phyloP scores from a whole-genome alignment of 2,888 invertebrate species.

The Rhingia campestris region DNA sequence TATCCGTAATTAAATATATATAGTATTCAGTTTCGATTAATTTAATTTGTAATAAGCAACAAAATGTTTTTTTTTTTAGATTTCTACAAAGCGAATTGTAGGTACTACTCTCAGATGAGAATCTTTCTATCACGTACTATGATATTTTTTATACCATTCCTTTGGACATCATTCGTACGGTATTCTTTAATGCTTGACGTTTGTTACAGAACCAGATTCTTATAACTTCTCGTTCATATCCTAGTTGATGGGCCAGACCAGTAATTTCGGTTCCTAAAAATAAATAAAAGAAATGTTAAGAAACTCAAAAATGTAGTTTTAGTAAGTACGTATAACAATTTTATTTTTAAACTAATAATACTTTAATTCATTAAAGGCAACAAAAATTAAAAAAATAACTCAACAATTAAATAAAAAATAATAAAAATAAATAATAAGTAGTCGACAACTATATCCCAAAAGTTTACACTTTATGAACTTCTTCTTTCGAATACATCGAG shows the following conservation, averaged over 20 bases:
- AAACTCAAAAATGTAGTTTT: slow-evolving; percentile 1
- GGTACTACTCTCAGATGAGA: slow-evolving; percentile 4
- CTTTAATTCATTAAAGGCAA: too few species aligned
- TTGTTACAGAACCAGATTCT: slow-evolving; percentile 99
- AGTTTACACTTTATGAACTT: too few species aligned
- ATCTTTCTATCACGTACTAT: slow-evolving; percentile 5
- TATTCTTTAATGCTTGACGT: slow-evolving; percentile 97
- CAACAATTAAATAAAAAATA: too few species aligned
- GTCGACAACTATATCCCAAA: too few species aligned
- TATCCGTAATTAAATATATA: slow-evolving; percentile 24
- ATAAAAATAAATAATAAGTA: too few species aligned
- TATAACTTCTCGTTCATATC: slow-evolving; percentile 98
- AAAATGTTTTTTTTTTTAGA: slow-evolving; percentile 28
- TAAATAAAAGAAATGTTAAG: neutral
- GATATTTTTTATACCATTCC: slow-evolving; percentile 87
- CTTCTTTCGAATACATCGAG: too few species aligned
- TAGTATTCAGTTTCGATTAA: slow-evolving; percentile 21
- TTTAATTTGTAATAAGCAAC: slow-evolving; percentile 47
- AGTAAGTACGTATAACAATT: too few species aligned
- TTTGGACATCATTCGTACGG: slow-evolving; percentile 97
- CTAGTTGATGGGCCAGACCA: slow-evolving; percentile 95
- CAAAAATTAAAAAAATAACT: too few species aligned
- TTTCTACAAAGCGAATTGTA: slow-evolving; percentile 48
- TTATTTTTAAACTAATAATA: too few species aligned
- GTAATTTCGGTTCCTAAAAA: slow-evolving; percentile 96